Evolutionary conservation across 2,888 invertebrate genomes (phyloP).

Genomic region (Bombyx huttoni): DNA sequence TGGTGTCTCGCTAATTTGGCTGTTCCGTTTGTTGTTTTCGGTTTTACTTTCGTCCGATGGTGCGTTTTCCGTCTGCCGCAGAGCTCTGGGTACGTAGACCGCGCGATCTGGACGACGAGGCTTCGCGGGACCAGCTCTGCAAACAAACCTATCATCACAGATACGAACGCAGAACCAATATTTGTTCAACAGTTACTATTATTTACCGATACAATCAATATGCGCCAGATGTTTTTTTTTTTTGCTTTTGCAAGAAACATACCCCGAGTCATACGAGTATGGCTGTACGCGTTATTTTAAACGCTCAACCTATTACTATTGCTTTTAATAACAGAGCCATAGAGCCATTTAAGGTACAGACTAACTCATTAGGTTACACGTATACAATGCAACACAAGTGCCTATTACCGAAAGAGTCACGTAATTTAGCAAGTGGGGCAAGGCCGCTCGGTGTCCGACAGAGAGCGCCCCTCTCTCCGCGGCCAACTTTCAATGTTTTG

Average conservation of each 20-base stretch:
- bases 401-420: conserved; percentile 7
- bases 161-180: background rate
- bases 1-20: conserved; percentile 27
- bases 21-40: conserved; percentile 25
- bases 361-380: background rate
- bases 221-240: background rate
- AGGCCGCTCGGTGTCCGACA: conserved; percentile 39
- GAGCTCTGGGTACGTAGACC: conserved; percentile 83
- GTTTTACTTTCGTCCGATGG: conserved; percentile 26
- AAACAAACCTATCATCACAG: conserved; percentile 11
- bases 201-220: background rate
- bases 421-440: conserved; percentile 23
- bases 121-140: conserved; percentile 49
- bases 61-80: conserved; percentile 51
- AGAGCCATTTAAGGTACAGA: no score
- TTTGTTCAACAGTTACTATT: background rate
- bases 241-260: background rate
- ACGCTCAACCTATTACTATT: no score
- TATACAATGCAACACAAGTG: background rate
- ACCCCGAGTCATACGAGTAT: background rate
- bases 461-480: conserved; percentile 29
- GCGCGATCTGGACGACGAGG: conserved; percentile 82
- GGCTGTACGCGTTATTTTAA: no score
- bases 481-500: conserved; percentile 50
- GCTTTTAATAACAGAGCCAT: no score